Conservation (phyloP, 2,113 vertebrate species). For the Pogonocichla stellata region DNA sequence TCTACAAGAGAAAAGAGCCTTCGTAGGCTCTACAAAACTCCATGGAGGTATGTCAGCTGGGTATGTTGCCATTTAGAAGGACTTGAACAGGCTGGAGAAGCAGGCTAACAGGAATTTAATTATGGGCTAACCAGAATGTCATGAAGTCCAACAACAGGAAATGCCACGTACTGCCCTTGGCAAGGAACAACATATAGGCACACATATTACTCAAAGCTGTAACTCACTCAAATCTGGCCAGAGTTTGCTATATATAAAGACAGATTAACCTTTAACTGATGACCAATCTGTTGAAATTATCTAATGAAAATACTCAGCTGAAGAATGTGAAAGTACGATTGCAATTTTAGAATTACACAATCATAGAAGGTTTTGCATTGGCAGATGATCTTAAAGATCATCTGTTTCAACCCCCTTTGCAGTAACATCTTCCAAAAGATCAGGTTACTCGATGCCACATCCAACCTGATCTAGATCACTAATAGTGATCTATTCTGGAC, state of each 20-base stretch:
- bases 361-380: background rate
- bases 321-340: background rate
- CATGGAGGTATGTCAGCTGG: background rate
- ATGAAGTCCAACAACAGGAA: background rate
- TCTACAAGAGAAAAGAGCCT: too few species aligned
- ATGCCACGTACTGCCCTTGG: background rate
- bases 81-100: background rate
- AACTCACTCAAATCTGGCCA: background rate
- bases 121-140: background rate
- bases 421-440: background rate
- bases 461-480: background rate
- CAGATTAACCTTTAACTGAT: background rate
- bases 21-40: too few species aligned
- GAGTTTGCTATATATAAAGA: background rate
- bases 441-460: rapidly evolving
- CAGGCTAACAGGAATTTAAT: too few species aligned
- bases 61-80: background rate
- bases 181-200: background rate
- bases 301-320: background rate
- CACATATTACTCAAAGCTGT: background rate
- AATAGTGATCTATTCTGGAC: background rate
- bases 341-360: background rate
- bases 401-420: background rate
- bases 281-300: background rate
- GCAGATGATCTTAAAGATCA: background rate